Base-by-base conservation (phyloP, 2,113 vertebrate genomes). In the Onychostruthus taczanowskii region DNA sequence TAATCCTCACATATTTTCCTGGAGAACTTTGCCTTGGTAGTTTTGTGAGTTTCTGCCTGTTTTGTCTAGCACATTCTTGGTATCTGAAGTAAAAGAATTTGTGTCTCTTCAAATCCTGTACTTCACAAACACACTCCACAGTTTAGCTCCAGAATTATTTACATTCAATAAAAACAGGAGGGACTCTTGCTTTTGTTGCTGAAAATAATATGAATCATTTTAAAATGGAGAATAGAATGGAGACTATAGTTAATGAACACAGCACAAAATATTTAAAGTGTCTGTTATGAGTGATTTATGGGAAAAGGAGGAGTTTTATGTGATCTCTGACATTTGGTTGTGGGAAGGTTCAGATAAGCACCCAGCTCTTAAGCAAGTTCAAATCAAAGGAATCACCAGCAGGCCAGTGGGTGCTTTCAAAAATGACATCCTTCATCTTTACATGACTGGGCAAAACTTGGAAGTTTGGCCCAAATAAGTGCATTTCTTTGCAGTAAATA, bases 51-150 rank as follows among this genome's bases (percentile, higher is more conserved):
- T 95, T 94, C 94, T 93, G 83, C 81, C 20, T 30, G 67, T 96
- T 97, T 96, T 97, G 80, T 96, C 95, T 83, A 96, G 89, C 87
- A 82, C 69, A 91, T 96, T 98, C 94, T 93, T 97, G 64, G 73
- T 94, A 87, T 72, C 67, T 92, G 76, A 89, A 96, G 49, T 64
- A 86, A 96, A 84, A 80, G 24, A n/a, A 41, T 75, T 63, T 8
- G 0, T 19, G 6, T 85, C 55, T 86, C 61, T 66, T 73, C 43
- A 63, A 26, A 82, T 81, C 78, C 79, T 81, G 46, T 59, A 49
- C 70, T 95, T 91, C 81, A 94, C 47, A 94, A 86, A 81, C 70
- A 90, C 62, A 24, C 68, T 62, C 66, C 53, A 73, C 72, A 52
- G 41, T 81, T 75, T 39, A 95, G 49, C 58, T 80, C 69, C 94